Evolutionary conservation across 2,888 invertebrate genomes (phyloP), one percentile per base, ranked within the genome.

Genomic region (Spicauda simplicius): DNA sequence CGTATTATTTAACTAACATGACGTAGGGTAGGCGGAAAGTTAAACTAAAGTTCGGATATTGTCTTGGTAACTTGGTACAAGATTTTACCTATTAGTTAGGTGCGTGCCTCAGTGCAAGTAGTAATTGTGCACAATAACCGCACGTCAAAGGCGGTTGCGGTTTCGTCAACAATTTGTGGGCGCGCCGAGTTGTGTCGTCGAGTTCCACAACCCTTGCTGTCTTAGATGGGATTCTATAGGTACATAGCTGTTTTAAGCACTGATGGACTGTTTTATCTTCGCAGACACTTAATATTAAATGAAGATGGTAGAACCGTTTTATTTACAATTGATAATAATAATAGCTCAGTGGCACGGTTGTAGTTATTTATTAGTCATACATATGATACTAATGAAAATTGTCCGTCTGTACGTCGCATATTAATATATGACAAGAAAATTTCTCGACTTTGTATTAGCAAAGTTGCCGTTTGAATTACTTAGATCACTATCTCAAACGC

Each of bases 81-180:
- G 86, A 89, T 90, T 50, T 50, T 50, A 80, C 80, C 75, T 48
- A 59, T 59, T 59, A 59, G 53, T 59, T 58, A 59, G 59, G 59
- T 48, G 80, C 83, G 76, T 79, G 80, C 77, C 81, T 82, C 82
- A 81, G 81, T 85, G 82, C 84, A 80, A 83, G 84, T 83, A 81
- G 83, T 90, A 91, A 90, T 91, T 88, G 87, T 80, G 78, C 87
- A 87, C 88, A 91, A 88, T 90, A 89, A 89, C 81, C 77, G 84
- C 78, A 75, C 80, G 80, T 84, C 85, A 85, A 84, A 86, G 86
- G 85, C 80, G 67, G 78, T 84, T 83, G 80, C 80, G 80, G 80
- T 84, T 82, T 74, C 80, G 78, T 74, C 77, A 90, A 89, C 87
- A 86, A 90, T 90, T 89, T 87, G 89, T 77, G 87, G 88, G 73